Evolutionary conservation across 2,888 invertebrate genomes (phyloP), one percentile per base, ranked within the genome.

Genomic region (Artemia sp.): DNA sequence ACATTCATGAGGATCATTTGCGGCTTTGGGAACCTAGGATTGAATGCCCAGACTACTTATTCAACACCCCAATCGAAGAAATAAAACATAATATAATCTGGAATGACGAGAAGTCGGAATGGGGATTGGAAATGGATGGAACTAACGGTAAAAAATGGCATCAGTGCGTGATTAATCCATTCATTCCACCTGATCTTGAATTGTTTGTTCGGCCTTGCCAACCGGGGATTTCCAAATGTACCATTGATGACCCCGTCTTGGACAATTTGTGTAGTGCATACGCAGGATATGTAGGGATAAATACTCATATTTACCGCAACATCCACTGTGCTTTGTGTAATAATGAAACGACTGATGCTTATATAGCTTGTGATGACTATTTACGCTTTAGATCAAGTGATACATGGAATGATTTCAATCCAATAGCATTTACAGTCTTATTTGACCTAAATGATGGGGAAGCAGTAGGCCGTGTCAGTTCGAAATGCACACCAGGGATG

Each of bases 291-390:
- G 12, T 80, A 78, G 12, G 12, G 51, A 67, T 72, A 69, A 75
- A 75, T n/a, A 74, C 75, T 19, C 74, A 74, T 12, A 76, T 76
- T 4, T 81, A 78, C 74, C 75, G 79, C 70, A 81, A 81, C 73
- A 76, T 77, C 0, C 80, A 81, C 72, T 81, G 81, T 73, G 81
- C 80, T 38, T 74, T 78, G 58, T 81, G 81, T 73, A 80, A 80
- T 73, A 75, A 77, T 64, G 77, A 78, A 19, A 74, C 76, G n/a
- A 74, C 76, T 50, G n/a, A 14, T 58, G 24, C 24, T 24, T 24
- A 24, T 24, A 72, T 77, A 64, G 72, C 74, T 19, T 78, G 78
- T 68, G 72, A 73, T n/a, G 70, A 73, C 69, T 73, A 73, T 12
- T 73, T 75, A 51, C 74, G 73, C 53, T 73, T 73, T 10, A 72